Evolutionary conservation across 64 coral and sea anemone species (phyloP).

Genomic region (Dendrophyllia cribrosa): DNA sequence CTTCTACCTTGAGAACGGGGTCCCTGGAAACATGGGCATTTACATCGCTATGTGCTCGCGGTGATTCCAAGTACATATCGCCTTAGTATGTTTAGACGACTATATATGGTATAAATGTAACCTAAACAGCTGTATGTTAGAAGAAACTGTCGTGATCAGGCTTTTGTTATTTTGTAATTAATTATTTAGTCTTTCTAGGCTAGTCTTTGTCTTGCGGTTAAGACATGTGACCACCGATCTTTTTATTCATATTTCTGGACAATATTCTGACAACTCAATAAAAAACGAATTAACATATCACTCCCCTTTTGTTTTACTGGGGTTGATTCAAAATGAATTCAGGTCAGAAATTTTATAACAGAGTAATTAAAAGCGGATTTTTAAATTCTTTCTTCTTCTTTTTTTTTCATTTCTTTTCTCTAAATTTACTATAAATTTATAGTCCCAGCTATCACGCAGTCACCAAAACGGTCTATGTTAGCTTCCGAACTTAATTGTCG

Average conservation of each 20-base stretch:
- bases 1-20: too few relatives aligned
- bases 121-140: too few relatives aligned
- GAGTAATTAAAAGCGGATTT: background rate
- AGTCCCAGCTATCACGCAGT: background rate
- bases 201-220: background rate
- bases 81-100: too few relatives aligned
- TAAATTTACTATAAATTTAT: too few relatives aligned
- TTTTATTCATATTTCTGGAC: background rate
- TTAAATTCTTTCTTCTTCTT: too few relatives aligned
- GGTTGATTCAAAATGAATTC: background rate
- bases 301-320: too few relatives aligned
- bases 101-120: too few relatives aligned
- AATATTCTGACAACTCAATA: background rate
- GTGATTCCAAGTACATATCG: too few relatives aligned
- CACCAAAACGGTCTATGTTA: background rate
- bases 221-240: background rate
- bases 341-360: background rate
- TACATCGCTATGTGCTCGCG: too few relatives aligned
- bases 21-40: too few relatives aligned
- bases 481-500: background rate
- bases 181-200: background rate
- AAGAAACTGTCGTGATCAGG: too few relatives aligned
- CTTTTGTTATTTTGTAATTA: background rate
- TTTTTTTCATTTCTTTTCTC: too few relatives aligned
- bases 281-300: background rate